Conservation (phyloP, 2,113 vertebrate species). For the Dissostichus mawsoni region DNA sequence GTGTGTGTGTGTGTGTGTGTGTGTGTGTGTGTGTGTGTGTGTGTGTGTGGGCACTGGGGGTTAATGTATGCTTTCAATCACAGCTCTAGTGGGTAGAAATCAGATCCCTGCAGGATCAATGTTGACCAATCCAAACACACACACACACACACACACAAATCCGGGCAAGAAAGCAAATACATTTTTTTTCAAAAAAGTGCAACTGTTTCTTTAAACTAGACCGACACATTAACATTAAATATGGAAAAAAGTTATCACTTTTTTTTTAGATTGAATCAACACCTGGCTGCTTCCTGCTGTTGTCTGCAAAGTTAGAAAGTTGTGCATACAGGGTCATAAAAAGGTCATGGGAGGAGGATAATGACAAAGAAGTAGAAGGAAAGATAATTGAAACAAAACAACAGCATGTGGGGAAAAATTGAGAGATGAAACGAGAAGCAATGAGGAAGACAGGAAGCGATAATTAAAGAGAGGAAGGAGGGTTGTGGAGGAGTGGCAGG, state of each 20-base stretch:
- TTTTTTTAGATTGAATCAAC: background rate
- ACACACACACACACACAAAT: constrained; percentile 10
- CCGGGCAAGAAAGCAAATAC: background rate
- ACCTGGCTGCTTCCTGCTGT: constrained; percentile 49
- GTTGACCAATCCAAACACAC: constrained; percentile 1
- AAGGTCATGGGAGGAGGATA: background rate
- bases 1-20: constrained; percentile 34
- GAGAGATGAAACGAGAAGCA: constrained; percentile 36
- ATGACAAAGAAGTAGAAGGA: constrained; percentile 15
- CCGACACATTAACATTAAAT: background rate
- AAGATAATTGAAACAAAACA: background rate
- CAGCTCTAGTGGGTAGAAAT: constrained; percentile 68
- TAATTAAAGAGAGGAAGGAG: constrained; percentile 64
- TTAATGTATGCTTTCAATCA: constrained; percentile 78
- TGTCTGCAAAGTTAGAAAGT: constrained; percentile 26
- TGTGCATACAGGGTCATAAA: background rate
- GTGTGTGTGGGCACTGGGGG: constrained; percentile 46
- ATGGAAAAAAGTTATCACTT: background rate
- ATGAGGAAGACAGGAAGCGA: constrained; percentile 50
- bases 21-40: constrained; percentile 36
- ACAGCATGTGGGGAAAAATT: background rate
- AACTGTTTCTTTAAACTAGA: constrained; percentile 1
- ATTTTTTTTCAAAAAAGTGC: background rate
- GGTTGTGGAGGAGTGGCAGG: constrained; percentile 52
- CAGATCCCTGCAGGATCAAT: constrained; percentile 59